A percentile compares a stretch with the other conserved stretches of the same genome.
phyloP scores from a whole-genome alignment of 2,888 invertebrate species.

The Hemicrepidius hirtus region DNA sequence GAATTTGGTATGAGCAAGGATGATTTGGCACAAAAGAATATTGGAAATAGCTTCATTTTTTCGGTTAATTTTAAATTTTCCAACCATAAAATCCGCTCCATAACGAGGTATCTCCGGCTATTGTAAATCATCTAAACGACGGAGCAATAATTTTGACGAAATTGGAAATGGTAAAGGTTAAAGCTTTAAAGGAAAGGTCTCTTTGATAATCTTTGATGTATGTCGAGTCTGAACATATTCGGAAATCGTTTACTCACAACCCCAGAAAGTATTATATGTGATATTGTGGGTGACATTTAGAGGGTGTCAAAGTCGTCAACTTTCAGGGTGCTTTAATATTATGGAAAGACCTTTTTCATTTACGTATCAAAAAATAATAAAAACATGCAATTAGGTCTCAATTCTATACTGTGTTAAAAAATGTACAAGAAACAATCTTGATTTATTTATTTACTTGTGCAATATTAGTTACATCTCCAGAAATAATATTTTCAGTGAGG shows the following conservation, averaged over 20 bases:
- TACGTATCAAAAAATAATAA: not conserved
- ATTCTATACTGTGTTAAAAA: too few relatives aligned
- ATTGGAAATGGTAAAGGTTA: conserved; percentile 23
- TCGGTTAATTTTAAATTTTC: too few relatives aligned
- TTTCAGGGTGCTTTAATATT: not conserved
- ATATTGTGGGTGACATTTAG: conserved; percentile 25
- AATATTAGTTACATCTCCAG: too few relatives aligned
- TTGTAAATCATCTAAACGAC: conserved; percentile 22
- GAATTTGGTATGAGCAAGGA: too few relatives aligned
- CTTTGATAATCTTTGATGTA: conserved; percentile 27
- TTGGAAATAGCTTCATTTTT: too few relatives aligned
- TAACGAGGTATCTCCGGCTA: too few relatives aligned
- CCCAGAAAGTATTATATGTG: conserved; percentile 14
- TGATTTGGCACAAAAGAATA: too few relatives aligned
- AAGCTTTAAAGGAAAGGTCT: conserved; percentile 16
- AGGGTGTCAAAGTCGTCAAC: conserved; percentile 9
- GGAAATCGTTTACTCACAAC: conserved; percentile 29
- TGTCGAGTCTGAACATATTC: conserved; percentile 21
- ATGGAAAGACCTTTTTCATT: not conserved
- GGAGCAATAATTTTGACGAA: conserved; percentile 12
- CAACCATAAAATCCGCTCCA: too few relatives aligned
- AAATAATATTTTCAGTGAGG: too few relatives aligned
- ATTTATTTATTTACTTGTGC: too few relatives aligned
- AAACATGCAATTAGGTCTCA: too few relatives aligned
- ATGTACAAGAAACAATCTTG: too few relatives aligned